phyloP scores from a whole-genome alignment of 2,888 invertebrate genomes.

The Harmothoe impar region DNA sequence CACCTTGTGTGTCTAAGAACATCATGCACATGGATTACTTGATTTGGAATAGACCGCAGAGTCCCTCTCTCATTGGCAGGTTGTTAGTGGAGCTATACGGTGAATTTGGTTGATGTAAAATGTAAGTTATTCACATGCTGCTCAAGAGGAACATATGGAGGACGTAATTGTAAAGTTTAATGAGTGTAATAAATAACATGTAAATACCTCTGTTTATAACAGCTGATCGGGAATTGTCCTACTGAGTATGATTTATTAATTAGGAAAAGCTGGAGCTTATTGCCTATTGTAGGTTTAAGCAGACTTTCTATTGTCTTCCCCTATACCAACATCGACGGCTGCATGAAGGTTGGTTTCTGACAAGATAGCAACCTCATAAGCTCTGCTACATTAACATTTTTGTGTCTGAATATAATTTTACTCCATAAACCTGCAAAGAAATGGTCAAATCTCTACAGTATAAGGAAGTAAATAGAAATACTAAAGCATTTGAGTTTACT shows the following conservation, averaged over 20 bases:
- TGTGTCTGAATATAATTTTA: no score
- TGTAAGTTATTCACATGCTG: neutral
- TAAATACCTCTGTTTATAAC: constrained; percentile 16
- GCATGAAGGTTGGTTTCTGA: neutral
- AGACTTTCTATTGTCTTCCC: no score
- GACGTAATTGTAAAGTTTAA: neutral
- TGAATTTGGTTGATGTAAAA: neutral
- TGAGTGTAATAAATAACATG: neutral
- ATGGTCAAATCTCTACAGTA: no score
- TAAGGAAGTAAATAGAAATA: no score
- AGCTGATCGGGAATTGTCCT: neutral
- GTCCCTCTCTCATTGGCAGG: no score
- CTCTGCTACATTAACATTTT: neutral
- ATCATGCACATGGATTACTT: constrained; percentile 4
- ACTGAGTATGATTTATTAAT: neutral
- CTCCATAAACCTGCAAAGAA: no score
- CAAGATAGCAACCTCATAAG: neutral
- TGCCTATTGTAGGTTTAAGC: neutral
- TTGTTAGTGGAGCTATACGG: no score
- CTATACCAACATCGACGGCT: no score
- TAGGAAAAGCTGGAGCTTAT: neutral
- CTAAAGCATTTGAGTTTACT: no score
- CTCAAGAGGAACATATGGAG: neutral
- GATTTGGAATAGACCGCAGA: neutral
- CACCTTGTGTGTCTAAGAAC: neutral